Evolutionary conservation across 2,888 invertebrate species (phyloP), one percentile per base, ranked within the genome.

Genomic region (Trichogramma dendrolimi): DNA sequence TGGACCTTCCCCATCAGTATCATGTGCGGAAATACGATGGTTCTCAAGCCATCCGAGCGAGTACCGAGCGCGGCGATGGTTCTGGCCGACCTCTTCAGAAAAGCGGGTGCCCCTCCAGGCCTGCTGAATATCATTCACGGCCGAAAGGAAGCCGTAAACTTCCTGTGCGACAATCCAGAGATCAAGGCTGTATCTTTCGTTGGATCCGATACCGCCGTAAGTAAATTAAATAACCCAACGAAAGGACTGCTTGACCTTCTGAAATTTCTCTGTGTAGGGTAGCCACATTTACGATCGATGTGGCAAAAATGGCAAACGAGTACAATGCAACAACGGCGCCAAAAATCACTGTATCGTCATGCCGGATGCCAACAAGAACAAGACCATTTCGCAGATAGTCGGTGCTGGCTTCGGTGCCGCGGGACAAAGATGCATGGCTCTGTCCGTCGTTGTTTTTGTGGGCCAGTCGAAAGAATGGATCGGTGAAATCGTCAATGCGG

Each of bases 391-490:
- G 76, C 95, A 96, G 76, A 82, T 93, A 40, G 83, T 85, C 2
- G 96, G 98, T 0, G 99, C 99, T 1, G 97, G 96, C 0, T 99
- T 99, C 80, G 99, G 99, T 0, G 99, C 99, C 6, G 99, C 99
- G 49, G 99, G 99, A 0, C 99, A 99, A 80, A 85, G 99, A 49
- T 99, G 99, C 79, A 99, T 99, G 99, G 99, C 99, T 1, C 85
- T 99, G 55, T 94, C 96, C 58, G 95, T 95, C 0, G 94, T 90
- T 2, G 87, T 96, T 42, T 90, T 96, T 78, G 96, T 97, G 0
- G 94, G 94, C 69, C 68, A 77, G 79, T 73, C 97, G 0, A 88
- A 88, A 70, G 83, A 93, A 46, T 99, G 99, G 99, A 87, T 99
- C 62, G 91, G 94, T 0, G 97, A 99, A 58, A 80, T 98, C 51